Conservation (phyloP, 2,113 vertebrate genomes). For the Noctilio leporinus region DNA sequence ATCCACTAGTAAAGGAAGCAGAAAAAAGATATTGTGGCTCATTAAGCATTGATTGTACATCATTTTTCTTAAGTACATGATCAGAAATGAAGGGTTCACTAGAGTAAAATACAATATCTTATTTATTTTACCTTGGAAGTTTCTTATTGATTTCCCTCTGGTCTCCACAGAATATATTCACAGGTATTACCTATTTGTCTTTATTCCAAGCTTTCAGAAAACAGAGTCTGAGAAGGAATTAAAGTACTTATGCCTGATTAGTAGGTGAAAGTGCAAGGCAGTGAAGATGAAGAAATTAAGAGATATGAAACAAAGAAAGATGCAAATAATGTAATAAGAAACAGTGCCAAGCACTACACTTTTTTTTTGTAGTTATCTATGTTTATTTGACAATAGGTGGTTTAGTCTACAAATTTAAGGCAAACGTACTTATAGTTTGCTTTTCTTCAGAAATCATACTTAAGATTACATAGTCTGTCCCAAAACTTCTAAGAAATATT, state of each 20-base stretch:
- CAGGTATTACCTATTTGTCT: neutral
- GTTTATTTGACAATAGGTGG: slow-evolving; percentile 86
- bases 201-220: neutral
- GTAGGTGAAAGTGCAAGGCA: neutral
- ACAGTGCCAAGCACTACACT: neutral
- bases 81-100: neutral
- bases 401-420: slow-evolving; percentile 92
- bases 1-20: neutral
- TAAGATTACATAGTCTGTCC: slow-evolving; percentile 81
- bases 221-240: neutral
- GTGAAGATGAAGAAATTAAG: neutral
- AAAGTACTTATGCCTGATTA: neutral
- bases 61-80: neutral
- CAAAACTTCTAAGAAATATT: slow-evolving; percentile 82
- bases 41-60: neutral
- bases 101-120: neutral
- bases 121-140: neutral
- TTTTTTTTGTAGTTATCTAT: slow-evolving; percentile 69
- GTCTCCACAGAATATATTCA: neutral
- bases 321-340: neutral
- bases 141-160: neutral
- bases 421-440: slow-evolving; percentile 88
- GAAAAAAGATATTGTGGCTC: neutral
- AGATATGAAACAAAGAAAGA: neutral
- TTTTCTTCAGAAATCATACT: slow-evolving; percentile 81